Evolutionary conservation across 92 coral and sea anemone genomes (phyloP), one percentile per base, ranked within the genome.

Genomic region (Chrysogorgia sp.): DNA sequence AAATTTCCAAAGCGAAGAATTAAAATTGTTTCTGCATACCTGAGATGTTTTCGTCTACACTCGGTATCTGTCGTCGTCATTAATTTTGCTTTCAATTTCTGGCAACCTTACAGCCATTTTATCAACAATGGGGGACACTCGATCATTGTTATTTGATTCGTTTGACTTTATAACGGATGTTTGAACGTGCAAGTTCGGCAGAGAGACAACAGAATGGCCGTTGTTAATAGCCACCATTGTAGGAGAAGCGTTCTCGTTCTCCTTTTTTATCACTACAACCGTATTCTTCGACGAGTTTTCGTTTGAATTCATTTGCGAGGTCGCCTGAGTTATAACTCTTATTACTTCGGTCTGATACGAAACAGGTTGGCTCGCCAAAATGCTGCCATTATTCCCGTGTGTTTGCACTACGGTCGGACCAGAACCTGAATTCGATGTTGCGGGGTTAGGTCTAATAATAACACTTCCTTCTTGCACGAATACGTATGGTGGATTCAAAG

Each of bases 401-500:
- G 41, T 20, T 41, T 72, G 79, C 0, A 59, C 52, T 29, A 48
- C 35, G 15, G 64, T 56, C 12, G 63, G 30, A 45, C 33, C 23
- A 3, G 63, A 57, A 57, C 3, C 9, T 7, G 63, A 29, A 29
- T 57, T 57, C 12, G 29, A 3, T 57, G 63, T 23, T 8, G 63
- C 2, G 17, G 31, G 3, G 17, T 15, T 56, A 40, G 79, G 79
- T 41, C 79, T 55, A 30, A 72, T 72, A 56, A 72, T 72, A 13
- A 72, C 79, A 52, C 64, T 72, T 34, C 79, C 79, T n/a, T 65
- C 79, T 26, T 72, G 79, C 50, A 72, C 79, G 59, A 53, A 72
- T 12, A 72, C 79, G 59, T 72, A 72, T 2, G 79, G 65, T 30
- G 79, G 24, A 19, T 23, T 72, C 56, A 72, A 14, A 53, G 34